Conservation (phyloP, 1,140 invertebrate genomes). For the Aphelenchoides avenae region DNA sequence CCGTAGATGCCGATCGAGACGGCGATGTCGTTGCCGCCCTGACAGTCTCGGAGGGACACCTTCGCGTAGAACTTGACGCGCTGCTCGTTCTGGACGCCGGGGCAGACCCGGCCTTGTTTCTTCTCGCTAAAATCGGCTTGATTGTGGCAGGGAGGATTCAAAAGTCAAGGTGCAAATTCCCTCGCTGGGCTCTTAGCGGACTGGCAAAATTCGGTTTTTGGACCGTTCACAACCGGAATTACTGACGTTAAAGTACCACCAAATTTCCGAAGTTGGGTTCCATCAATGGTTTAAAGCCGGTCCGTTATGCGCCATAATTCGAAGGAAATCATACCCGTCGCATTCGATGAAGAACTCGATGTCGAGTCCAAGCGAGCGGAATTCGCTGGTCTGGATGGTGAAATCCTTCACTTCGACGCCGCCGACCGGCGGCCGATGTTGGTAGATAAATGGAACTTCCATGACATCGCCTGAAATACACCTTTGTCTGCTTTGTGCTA, state of each 20-base stretch:
- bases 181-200: no score
- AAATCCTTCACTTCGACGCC: conserved; percentile 44
- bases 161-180: no score
- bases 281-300: no score
- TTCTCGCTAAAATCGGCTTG: conserved; percentile 44
- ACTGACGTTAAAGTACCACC: no score
- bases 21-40: conserved; percentile 39
- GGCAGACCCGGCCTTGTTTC: conserved; percentile 39
- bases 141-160: no score
- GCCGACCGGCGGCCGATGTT: conserved; percentile 37
- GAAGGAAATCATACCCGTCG: no score
- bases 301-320: no score
- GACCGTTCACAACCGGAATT: no score
- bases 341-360: conserved; percentile 52
- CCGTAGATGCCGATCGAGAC: conserved; percentile 55
- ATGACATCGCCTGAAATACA: conserved; percentile 53
- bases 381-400: conserved; percentile 49
- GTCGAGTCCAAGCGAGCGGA: conserved; percentile 40
- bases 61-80: conserved; percentile 50
- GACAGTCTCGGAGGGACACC: conserved; percentile 49
- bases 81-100: conserved; percentile 42
- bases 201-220: no score
- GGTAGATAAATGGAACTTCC: conserved; percentile 54
- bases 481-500: no score
- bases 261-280: no score